Conservation (phyloP, 2,113 vertebrate genomes). For the Ameiurus melas region DNA sequence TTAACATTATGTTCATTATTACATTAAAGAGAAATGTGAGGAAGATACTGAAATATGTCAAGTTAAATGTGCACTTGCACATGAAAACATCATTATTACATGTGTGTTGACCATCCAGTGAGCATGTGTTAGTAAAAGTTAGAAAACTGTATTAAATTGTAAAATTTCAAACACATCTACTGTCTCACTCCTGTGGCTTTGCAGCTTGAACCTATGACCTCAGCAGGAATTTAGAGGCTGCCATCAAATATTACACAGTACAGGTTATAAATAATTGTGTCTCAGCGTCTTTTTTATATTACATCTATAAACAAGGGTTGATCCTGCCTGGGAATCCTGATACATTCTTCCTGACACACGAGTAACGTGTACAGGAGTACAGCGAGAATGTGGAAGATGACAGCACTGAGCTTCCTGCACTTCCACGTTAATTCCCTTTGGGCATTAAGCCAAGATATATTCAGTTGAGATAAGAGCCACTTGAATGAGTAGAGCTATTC, state of each 20-base stretch:
- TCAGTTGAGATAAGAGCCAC: background rate
- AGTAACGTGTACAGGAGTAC: background rate
- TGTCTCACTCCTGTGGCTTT: background rate
- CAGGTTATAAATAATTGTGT: slow-evolving; percentile 1
- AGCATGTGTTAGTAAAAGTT: background rate
- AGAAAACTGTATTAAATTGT: background rate
- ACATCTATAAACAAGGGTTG: background rate
- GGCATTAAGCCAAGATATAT: slow-evolving; percentile 1
- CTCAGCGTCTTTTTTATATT: slow-evolving; percentile 3
- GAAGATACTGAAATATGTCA: background rate
- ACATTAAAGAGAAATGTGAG: background rate
- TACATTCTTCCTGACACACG: background rate
- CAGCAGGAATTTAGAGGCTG: background rate
- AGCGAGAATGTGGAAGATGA: background rate
- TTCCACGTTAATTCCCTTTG: background rate
- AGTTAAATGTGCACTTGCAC: background rate
- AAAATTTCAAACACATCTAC: background rate
- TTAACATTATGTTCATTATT: background rate
- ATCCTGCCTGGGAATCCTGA: background rate
- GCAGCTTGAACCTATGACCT: background rate
- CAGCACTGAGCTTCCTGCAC: background rate
- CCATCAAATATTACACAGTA: background rate
- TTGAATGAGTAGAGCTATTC: background rate
- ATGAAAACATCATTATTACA: background rate
- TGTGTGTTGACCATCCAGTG: background rate